Conservation (phyloP, 92 coral and sea anemone genomes). For the Galaxea fascicularis region DNA sequence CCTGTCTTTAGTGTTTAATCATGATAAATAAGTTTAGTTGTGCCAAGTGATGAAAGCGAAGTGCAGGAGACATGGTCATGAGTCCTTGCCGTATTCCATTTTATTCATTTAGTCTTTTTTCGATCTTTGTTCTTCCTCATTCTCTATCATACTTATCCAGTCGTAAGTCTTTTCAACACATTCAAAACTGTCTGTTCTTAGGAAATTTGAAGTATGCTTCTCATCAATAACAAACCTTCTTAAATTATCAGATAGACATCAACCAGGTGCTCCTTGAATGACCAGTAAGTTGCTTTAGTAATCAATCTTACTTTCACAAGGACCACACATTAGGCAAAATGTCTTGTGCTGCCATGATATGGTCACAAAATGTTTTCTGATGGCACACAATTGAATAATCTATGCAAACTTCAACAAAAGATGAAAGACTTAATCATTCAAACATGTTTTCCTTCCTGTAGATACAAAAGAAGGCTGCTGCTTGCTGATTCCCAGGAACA, state of each 20-base stretch:
- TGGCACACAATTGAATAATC: constrained; percentile 5
- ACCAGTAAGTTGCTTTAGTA: constrained; percentile 22
- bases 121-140: constrained; percentile 23
- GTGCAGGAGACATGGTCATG: constrained; percentile 80
- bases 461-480: constrained; percentile 82
- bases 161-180: not conserved
- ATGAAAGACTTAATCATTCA: not conserved
- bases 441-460: constrained; percentile 20
- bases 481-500: constrained; percentile 73
- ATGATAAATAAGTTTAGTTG: not conserved
- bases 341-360: constrained; percentile 17
- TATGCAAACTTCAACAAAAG: not conserved
- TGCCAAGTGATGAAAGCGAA: constrained; percentile 93
- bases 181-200: constrained; percentile 13
- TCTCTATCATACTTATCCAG: constrained; percentile 26
- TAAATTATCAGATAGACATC: constrained; percentile 43
- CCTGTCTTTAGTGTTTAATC: too few species aligned
- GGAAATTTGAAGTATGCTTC: not conserved
- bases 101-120: not conserved
- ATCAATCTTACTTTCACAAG: constrained; percentile 31
- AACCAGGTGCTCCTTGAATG: constrained; percentile 32
- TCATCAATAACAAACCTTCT: not conserved
- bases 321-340: constrained; percentile 22
- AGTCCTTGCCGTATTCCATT: constrained; percentile 15
- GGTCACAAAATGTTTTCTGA: constrained; percentile 42